A percentile compares a stretch with the other conserved stretches of the same genome.
Conservation (phyloP, 2,888 invertebrate species). For the Hirtodrosophila duncani region DNA sequence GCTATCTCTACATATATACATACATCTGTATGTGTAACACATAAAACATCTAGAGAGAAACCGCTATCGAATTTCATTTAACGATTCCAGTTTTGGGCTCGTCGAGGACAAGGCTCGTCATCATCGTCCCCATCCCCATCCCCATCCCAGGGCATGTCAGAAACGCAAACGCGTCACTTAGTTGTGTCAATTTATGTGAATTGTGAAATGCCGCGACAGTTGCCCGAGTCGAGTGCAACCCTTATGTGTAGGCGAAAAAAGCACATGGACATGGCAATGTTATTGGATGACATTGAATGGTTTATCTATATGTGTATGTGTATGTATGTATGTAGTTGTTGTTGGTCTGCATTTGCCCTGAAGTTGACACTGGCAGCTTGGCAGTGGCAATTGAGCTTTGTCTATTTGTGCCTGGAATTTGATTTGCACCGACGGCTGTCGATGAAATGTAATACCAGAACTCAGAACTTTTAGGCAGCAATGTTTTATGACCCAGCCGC, state of each 20-base stretch:
- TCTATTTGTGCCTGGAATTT: constrained; percentile 37
- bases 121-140: constrained; percentile 9
- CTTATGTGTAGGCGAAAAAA: constrained; percentile 14
- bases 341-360: constrained; percentile 41
- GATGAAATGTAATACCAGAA: no score
- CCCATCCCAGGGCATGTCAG: constrained; percentile 42
- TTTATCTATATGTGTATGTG: constrained; percentile 22
- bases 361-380: constrained; percentile 38
- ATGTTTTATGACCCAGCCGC: no score
- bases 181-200: constrained; percentile 59
- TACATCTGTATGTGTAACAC: constrained; percentile 19
- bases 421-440: no score
- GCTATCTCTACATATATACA: constrained; percentile 9
- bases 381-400: constrained; percentile 29
- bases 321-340: no score
- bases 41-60: not conserved
- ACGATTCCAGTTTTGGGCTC: constrained; percentile 42
- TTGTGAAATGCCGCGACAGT: constrained; percentile 39
- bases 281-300: constrained; percentile 3
- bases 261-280: not conserved
- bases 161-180: constrained; percentile 40
- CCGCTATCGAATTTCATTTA: constrained; percentile 59
- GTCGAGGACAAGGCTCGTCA: not conserved
- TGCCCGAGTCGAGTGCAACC: constrained; percentile 42
- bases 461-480: no score